These are phyloP conservation scores for Antheraea yamamai DNA, from an alignment of 2,888 invertebrate genomes.

Conservation along the genomic window DNA sequence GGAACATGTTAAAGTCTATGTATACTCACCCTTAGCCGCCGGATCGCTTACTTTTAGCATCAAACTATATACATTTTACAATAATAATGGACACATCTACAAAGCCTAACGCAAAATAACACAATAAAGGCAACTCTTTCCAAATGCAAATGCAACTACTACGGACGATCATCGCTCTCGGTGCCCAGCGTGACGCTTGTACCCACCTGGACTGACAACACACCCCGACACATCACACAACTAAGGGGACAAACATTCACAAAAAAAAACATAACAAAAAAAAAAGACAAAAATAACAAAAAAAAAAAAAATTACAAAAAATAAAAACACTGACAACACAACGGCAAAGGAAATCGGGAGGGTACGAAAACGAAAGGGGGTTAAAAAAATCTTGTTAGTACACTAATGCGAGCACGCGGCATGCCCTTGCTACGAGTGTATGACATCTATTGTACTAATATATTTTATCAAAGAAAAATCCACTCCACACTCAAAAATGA, in stretches of 20 bases:
- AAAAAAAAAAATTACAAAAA: conserved; percentile 48
- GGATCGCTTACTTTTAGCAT: conserved; percentile 42
- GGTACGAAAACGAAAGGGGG: conserved; percentile 60
- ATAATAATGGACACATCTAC: conserved; percentile 69
- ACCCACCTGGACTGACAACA: conserved; percentile 64
- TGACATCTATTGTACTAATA: conserved; percentile 37
- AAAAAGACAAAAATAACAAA: conserved; percentile 47
- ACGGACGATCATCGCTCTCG: conserved; percentile 59
- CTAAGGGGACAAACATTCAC: conserved; percentile 68
- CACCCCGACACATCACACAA: conserved; percentile 62
- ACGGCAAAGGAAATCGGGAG: conserved; percentile 65
- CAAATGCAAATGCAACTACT: conserved; percentile 58
- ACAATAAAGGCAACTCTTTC: conserved; percentile 68
- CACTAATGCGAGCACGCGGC: conserved; percentile 61
- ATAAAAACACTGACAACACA: conserved; percentile 71
- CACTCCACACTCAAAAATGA: conserved; percentile 80
- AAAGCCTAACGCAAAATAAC: conserved; percentile 79
- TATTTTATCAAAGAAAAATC: conserved; percentile 63
- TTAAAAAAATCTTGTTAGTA: conserved; percentile 58
- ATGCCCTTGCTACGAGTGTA: conserved; percentile 65
- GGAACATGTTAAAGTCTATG: conserved; percentile 49
- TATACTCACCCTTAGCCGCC: conserved; percentile 65
- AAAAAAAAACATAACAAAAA: conserved; percentile 57
- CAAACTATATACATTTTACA: conserved; percentile 59
- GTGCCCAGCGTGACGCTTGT: conserved; percentile 69